Evolutionary conservation across 2,888 invertebrate species (phyloP).

Genomic region (Mantis religiosa): DNA sequence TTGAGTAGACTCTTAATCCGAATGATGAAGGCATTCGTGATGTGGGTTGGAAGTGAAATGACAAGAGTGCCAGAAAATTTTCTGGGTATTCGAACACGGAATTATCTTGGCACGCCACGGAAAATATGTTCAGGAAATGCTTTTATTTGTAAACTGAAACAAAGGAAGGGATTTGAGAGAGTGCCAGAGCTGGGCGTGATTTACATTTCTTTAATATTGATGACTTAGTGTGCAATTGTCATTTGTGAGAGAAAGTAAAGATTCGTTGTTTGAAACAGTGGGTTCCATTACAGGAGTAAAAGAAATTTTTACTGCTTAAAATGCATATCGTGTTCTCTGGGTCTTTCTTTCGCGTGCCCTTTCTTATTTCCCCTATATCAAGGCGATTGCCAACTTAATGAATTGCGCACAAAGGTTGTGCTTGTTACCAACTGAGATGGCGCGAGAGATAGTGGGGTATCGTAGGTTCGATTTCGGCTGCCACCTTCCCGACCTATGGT

Average conservation of each 20-base stretch:
- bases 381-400: too few species aligned
- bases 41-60: background rate
- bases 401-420: too few species aligned
- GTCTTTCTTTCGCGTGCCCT: too few species aligned
- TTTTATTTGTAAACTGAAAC: background rate
- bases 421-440: too few species aligned
- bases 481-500: too few species aligned
- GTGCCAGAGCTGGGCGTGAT: background rate
- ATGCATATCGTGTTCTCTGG: too few species aligned
- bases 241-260: background rate
- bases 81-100: background rate
- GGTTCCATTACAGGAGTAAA: background rate
- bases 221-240: background rate
- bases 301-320: too few species aligned
- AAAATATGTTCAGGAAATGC: background rate
- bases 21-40: background rate
- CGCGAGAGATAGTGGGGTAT: too few species aligned
- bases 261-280: background rate
- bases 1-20: background rate
- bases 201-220: background rate
- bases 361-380: too few species aligned
- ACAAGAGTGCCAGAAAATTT: background rate
- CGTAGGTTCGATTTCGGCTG: too few species aligned
- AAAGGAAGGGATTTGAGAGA: background rate
- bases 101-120: background rate